Percentiles rank a stretch among this genome's conserved stretches.
Evolutionary conservation across 2,113 vertebrate species (phyloP).

Genomic region (Barnardius zonarius): DNA sequence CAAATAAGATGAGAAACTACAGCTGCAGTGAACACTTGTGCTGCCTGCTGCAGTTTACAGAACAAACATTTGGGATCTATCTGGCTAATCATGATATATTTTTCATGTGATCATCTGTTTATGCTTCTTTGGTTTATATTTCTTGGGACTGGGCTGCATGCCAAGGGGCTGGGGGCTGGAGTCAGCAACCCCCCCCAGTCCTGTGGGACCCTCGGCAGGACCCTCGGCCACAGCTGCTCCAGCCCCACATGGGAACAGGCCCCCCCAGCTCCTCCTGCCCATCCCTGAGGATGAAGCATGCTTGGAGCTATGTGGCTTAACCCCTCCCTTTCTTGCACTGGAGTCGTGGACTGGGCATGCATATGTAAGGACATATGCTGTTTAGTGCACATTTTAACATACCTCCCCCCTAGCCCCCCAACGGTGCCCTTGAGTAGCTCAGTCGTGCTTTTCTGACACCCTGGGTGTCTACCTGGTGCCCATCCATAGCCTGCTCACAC

Average conservation of each 20-base stretch:
- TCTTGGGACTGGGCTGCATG: slow-evolving; percentile 37
- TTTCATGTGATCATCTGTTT: slow-evolving; percentile 70
- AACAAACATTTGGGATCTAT: slow-evolving; percentile 60
- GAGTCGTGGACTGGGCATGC: neutral
- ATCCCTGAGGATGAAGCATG: neutral
- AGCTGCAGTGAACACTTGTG: slow-evolving; percentile 38
- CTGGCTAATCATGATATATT: slow-evolving; percentile 52
- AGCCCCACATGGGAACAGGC: neutral
- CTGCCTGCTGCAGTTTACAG: slow-evolving; percentile 56
- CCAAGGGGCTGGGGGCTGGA: slow-evolving; percentile 46
- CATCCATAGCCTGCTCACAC: accelerated
- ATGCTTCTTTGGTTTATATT: slow-evolving; percentile 63
- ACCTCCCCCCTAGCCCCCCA: neutral
- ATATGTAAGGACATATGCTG: neutral
- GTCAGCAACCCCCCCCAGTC: neutral
- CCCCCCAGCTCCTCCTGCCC: neutral
- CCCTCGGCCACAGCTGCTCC: slow-evolving; percentile 24
- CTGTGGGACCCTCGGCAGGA: accelerated
- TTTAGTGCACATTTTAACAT: neutral
- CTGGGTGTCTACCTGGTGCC: neutral
- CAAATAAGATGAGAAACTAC: slow-evolving; percentile 58
- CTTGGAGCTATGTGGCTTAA: neutral
- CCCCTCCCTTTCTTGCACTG: neutral
- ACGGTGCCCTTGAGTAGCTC: neutral
- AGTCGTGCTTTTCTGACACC: neutral